phyloP scores from a whole-genome alignment of 2,113 vertebrate species.

The Daubentonia madagascariensis region DNA sequence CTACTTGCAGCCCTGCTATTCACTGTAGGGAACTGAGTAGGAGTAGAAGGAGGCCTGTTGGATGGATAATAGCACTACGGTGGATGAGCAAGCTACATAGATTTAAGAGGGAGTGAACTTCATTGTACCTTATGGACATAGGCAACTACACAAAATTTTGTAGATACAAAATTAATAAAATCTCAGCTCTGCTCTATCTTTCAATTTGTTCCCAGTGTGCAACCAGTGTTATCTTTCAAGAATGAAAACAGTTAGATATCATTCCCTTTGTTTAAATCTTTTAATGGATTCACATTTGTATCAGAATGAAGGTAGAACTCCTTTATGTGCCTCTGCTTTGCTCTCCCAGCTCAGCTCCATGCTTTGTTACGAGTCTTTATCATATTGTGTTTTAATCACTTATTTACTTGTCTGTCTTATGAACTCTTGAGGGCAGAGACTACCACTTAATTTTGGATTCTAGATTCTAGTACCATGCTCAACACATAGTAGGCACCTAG shows the following conservation, averaged over 20 bases:
- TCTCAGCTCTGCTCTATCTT: neutral
- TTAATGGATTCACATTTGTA: neutral
- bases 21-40: neutral
- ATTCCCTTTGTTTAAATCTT: neutral
- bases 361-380: neutral
- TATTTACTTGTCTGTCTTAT: neutral
- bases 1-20: neutral
- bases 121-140: neutral
- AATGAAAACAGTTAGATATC: neutral
- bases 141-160: neutral
- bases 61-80: too few relatives aligned
- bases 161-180: neutral
- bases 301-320: neutral
- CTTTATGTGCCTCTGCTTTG: neutral
- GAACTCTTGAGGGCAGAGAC: neutral
- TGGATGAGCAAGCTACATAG: neutral
- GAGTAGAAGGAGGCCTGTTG: neutral
- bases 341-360: neutral
- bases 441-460: neutral
- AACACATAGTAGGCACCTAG: neutral
- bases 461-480: neutral
- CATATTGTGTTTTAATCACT: neutral
- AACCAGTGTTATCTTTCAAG: neutral
- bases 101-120: neutral
- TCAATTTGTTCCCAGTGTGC: neutral